Evolutionary conservation across 2,797 vertebrate genomes (phyloP).

Genomic region (Thunnus albacares): DNA sequence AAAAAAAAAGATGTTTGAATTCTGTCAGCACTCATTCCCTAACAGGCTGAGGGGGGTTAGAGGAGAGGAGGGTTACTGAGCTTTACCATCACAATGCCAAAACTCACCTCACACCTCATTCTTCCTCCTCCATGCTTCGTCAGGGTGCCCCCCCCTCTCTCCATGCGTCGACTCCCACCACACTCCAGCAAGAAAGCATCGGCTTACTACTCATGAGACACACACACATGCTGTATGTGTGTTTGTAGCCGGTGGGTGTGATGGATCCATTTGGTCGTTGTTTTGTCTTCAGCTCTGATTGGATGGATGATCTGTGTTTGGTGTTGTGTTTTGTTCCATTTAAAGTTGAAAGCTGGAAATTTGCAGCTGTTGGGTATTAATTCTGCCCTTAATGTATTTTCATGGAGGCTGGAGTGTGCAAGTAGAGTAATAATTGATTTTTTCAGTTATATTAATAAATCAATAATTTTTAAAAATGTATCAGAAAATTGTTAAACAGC

Average conservation of each 20-base stretch:
- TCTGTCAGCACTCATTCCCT: background rate
- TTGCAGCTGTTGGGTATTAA: background rate
- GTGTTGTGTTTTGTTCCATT: slow-evolving; percentile 38
- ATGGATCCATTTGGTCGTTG: slow-evolving; percentile 46
- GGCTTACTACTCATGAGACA: slow-evolving; percentile 82
- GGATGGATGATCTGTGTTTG: slow-evolving; percentile 36
- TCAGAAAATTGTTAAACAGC: no score
- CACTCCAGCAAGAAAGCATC: slow-evolving; percentile 81
- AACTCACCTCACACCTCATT: slow-evolving; percentile 75
- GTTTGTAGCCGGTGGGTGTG: slow-evolving; percentile 79
- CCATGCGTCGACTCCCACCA: slow-evolving; percentile 72
- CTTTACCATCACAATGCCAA: slow-evolving; percentile 46
- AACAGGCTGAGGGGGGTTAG: background rate
- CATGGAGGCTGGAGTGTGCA: slow-evolving; percentile 14
- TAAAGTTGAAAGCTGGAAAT: background rate
- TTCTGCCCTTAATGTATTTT: background rate
- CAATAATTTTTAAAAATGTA: no score
- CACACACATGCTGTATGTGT: slow-evolving; percentile 55
- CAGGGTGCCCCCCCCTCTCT: slow-evolving; percentile 83
- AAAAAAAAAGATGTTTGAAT: background rate
- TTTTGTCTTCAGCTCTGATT: slow-evolving; percentile 48
- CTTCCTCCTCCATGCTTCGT: slow-evolving; percentile 81
- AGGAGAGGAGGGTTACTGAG: slow-evolving; percentile 1
- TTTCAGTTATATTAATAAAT: background rate
- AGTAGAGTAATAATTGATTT: background rate